Conservation (phyloP, 2,113 vertebrate species). For the Mungos mungo region DNA sequence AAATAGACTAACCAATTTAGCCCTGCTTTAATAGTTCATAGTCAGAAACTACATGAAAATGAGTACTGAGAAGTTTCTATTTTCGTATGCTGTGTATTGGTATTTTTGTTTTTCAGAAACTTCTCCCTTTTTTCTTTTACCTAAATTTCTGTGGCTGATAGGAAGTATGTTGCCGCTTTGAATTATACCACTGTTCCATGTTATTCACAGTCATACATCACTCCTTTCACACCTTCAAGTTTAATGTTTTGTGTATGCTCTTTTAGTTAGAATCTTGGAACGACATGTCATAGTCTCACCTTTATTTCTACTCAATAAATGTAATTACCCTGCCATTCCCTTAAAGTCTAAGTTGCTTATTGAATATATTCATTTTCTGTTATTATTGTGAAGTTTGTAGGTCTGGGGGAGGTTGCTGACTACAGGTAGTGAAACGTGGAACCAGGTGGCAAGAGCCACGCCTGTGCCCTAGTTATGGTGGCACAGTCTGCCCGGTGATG, state of each 20-base stretch:
- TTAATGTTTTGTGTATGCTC: not conserved
- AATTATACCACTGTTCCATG: not conserved
- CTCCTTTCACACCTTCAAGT: not conserved
- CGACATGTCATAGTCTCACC: not conserved
- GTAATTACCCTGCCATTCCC: conserved; percentile 16
- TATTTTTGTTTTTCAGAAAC: conserved; percentile 27
- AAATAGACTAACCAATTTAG: conserved; percentile 46
- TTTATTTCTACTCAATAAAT: conserved; percentile 30
- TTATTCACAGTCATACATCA: not conserved
- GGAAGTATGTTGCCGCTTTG: not conserved
- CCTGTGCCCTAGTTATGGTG: not conserved
- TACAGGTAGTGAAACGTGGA: not conserved
- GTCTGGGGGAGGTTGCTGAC: not conserved
- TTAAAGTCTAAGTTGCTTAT: conserved; percentile 13
- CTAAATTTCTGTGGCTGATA: not conserved
- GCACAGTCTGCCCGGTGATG: not conserved
- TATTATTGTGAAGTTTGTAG: not conserved
- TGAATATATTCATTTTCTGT: conserved; percentile 13
- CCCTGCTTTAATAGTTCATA: conserved; percentile 48
- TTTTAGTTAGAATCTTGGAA: conserved; percentile 47
- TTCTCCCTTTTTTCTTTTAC: not conserved
- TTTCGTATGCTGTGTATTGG: not conserved
- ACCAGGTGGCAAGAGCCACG: not conserved
- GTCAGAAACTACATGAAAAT: conserved; percentile 39
- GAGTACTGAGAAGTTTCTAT: not conserved